Base-by-base conservation (phyloP, 2,888 invertebrate genomes). In the Epistrophe grossulariae region DNA sequence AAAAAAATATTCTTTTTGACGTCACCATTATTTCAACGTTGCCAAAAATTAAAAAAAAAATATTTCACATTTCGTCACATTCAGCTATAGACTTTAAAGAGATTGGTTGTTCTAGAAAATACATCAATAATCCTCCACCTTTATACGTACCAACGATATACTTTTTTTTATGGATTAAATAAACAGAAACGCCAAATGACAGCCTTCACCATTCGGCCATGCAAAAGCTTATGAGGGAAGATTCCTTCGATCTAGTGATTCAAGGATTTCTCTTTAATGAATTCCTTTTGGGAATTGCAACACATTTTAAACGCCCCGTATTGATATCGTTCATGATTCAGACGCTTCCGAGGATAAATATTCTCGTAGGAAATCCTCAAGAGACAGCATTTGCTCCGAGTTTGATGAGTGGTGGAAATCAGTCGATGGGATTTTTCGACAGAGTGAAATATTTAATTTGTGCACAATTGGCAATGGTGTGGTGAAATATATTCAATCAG, bases 261-360 rank as follows among this genome's bases (percentile, higher is more conserved):
- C 66, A 88, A 8, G 90, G 88, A 55, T 88, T 77, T 71, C 81
- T 88, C 31, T 35, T 89, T 0, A 89, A 88, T 57, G 89, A 89
- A 10, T 84, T 84, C 24, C 79, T 85, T 31, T 45, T 91, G 17
- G 91, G 91, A 0, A 74, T 92, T 6, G 91, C 90, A 1, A 89
- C 90, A 0, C 89, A 88, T 57, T 91, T 92, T 35, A 91, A 92
- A 4, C 90, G 90, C 9, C 92, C 92, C 0, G 15, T 92, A 0
- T 89, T 92, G 31, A 0, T 91, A 1, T 89, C 88, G 60, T 92
- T 91, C 90, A 59, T 82, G 4, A 88, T 89, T 0, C 78, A 88
- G n/a, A 88, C 91, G 0, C 88, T 90, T 85, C 52, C 88, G 2
- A 80, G 89, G 31, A 72, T 89, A 2, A 89, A 91, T 68, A 19